Conservation (phyloP, 2,888 invertebrate species). For the Acrobasis suavella region DNA sequence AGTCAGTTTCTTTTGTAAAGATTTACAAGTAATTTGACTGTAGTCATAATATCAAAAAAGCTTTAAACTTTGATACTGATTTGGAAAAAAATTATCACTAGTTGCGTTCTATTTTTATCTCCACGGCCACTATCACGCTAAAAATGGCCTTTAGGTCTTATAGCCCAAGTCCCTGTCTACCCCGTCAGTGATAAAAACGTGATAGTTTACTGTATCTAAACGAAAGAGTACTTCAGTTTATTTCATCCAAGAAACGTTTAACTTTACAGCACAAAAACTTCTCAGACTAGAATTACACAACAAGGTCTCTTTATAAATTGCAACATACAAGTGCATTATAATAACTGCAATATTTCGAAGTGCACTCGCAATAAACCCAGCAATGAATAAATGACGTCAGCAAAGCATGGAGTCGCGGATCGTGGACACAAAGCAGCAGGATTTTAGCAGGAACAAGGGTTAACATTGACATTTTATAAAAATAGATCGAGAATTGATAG, state of each 20-base stretch:
- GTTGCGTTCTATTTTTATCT: too few relatives aligned
- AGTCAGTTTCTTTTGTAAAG: too few relatives aligned
- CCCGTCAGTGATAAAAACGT: too few relatives aligned
- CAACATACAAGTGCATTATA: conserved; percentile 5
- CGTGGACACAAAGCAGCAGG: conserved; percentile 4
- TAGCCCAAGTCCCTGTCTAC: too few relatives aligned
- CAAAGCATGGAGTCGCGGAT: conserved; percentile 24
- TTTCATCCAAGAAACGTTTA: background rate
- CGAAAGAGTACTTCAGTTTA: too few relatives aligned
- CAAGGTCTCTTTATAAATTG: background rate
- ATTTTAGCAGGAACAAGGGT: conserved; percentile 18
- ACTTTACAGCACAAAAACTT: background rate
- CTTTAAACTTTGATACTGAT: too few relatives aligned
- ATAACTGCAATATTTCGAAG: conserved; percentile 30
- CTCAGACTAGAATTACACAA: background rate
- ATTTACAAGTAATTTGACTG: too few relatives aligned
- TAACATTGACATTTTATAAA: background rate
- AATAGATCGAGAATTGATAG: background rate
- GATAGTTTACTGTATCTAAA: too few relatives aligned
- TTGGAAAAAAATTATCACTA: too few relatives aligned
- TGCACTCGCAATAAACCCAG: conserved; percentile 26
- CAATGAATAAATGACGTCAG: conserved; percentile 29
- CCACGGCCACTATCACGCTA: too few relatives aligned
- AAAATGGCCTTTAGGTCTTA: too few relatives aligned
- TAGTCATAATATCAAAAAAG: too few relatives aligned